Evolutionary conservation across 2,888 invertebrate genomes (phyloP), one percentile per base, ranked within the genome.

Genomic region (Macaria liturata): DNA sequence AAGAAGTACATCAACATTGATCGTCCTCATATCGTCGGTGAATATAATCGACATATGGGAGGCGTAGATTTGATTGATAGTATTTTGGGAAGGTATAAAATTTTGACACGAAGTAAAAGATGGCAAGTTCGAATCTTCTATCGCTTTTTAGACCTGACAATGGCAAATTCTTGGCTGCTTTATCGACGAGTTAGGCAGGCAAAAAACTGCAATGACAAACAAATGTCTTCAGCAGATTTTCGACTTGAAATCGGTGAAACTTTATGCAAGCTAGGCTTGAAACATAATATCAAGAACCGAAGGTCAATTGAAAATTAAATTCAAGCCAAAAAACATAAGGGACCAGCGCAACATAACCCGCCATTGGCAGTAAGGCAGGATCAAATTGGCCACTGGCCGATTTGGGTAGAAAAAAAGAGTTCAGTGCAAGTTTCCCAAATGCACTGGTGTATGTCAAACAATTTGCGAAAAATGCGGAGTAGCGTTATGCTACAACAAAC

Each of bases 101-200:
- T 62, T 37, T 9, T 20, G 30, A n/a, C 34, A n/a, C 53, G 61
- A 39, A 61, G 62, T 32, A 59, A 61, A 40, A 49, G 57, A 57
- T 58, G 75, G 71, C 69, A 73, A 40, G 53, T 79, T 43, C 68
- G 74, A 31, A 51, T 76, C 37, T 75, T 77, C 66, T 71, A 71
- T 50, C 76, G 77, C 59, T 62, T 71, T 8, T 57, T 76, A 40
- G 75, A 79, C 53, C 55, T 76, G 31, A 61, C 65, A 4, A 70
- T 76, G 62, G 60, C 67, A 8, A 76, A 76, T 63, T 52, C 76
- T 31, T 78, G 75, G 70, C 49, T 73, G 6, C 46, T 68, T 9
- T 67, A 68, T 32, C 56, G 53, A 62, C 34, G 6, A 34, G 34
- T 34, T 34, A 42, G 42, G 3, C 9, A 42, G 42, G 42, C 42